These are phyloP conservation scores for Uria aalge DNA, from an alignment of 2,113 vertebrate species.

Conservation along the genomic window DNA sequence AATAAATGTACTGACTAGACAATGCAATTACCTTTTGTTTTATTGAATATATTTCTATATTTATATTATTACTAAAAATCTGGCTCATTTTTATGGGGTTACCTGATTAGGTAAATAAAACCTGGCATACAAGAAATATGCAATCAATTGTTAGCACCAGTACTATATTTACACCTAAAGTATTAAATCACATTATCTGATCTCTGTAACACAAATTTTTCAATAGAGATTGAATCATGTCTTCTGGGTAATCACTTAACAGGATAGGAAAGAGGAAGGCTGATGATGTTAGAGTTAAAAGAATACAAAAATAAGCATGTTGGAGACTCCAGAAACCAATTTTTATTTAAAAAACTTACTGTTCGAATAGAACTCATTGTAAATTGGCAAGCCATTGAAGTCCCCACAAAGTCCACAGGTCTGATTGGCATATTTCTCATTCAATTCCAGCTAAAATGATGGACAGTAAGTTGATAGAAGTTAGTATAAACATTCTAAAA, in stretches of 20 bases:
- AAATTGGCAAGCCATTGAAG: slow-evolving; percentile 79
- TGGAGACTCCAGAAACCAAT: neutral
- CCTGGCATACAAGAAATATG: neutral
- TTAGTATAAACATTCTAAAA: neutral
- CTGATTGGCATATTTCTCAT: slow-evolving; percentile 77
- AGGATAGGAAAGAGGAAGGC: neutral
- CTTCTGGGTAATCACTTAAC: neutral
- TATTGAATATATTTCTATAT: neutral
- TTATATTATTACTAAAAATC: neutral
- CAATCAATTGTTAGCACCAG: neutral
- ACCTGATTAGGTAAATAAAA: neutral
- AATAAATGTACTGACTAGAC: neutral
- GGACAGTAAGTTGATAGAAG: neutral
- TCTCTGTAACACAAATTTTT: neutral
- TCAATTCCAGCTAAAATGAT: slow-evolving; percentile 80
- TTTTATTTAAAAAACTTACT: slow-evolving; percentile 64
- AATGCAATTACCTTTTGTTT: neutral
- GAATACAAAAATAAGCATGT: neutral
- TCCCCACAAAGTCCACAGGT: slow-evolving; percentile 92
- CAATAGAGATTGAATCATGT: neutral
- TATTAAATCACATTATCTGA: neutral
- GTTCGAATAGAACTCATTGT: slow-evolving; percentile 80
- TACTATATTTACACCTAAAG: neutral
- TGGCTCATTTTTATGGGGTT: neutral
- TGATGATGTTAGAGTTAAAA: neutral